Base-by-base conservation (phyloP, 92 coral and sea anemone genomes). In the Phenganax subtilis region DNA sequence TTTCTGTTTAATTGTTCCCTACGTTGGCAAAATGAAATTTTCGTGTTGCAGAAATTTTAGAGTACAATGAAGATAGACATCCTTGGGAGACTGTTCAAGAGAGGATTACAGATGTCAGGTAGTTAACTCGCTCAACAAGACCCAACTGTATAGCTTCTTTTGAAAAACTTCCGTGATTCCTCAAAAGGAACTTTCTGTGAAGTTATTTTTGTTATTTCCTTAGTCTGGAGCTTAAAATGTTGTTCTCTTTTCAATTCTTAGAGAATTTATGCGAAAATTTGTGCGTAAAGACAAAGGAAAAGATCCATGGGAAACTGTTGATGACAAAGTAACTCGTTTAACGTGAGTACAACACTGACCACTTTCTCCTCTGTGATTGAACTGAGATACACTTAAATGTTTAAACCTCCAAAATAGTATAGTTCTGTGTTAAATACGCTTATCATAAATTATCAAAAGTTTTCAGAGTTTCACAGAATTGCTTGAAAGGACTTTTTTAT, bases 41-140 rank as follows among this genome's bases (percentile, higher is more conserved):
- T 37, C 5, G 47, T 76, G 27, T 11, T 71, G 3, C 61, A 88
- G 93, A 86, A 74, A 66, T 90, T 61, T 82, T 90, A 9, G 93
- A 90, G 82, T 87, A 85, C 84, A 85, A 84, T 57, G 93, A 90
- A 53, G 93, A 88, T 63, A 62, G 91, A 10, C 85, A 84, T 68
- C 93, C 91, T 9, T 90, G 93, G 93, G 93, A 90, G 84, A 85
- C 91, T 61, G 82, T 85, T 61, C 90, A 85, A 73, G 93, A 87
- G 27, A 90, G 86, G 60, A 69, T 90, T 1, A 84, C 57, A 11
- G 81, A 59, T 12, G 88, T 90, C 83, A 90, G 93, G 61, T 73
- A 73, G 1, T 14, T 61, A 15, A 20, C 25, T 20, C 25, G 25
- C 25, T 20, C 25, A 20, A 20, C 25, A 20, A 20, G 25, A 20